Base-by-base conservation (phyloP, 2,888 invertebrate species). In the Napeogenes sylphis region DNA sequence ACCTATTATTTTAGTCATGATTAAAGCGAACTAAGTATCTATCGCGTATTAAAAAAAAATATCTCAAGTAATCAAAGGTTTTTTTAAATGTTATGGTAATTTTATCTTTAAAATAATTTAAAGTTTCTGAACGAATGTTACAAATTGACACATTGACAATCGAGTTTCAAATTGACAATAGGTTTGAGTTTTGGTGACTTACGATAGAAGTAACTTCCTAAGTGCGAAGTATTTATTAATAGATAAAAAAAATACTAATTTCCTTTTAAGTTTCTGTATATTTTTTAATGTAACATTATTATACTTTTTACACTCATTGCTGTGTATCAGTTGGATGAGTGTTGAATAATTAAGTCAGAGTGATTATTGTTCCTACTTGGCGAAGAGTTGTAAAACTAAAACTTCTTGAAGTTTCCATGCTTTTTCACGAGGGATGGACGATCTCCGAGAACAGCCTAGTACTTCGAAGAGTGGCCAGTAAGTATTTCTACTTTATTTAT, bases 391-490 rank as follows among this genome's bases (percentile, higher is more conserved):
- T 55, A 58, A 59, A 51, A 57, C 47, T 55, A 32, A 33, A 59
- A 57, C 45, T 84, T 83, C 76, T 78, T 84, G 77, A 84, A 82
- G 80, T 84, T 86, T 87, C 87, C 87, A 87, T 88, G 88, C 76
- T 82, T 80, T 78, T 68, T 75, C 77, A 67, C 79, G 73, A 76
- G 80, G 77, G 73, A 87, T 87, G 87, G 85, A 81, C 67, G 79
- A 79, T 75, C 77, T 75, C 71, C 73, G 67, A 70, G 75, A 74
- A 69, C 70, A 73, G 70, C 68, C 76, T 70, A 79, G 73, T 73
- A 76, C 77, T 68, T 73, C 83, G 68, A 75, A 79, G 71, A 69
- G 76, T 71, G 73, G 69, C 70, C 78, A 78, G 87, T 87, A 70
- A 87, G 87, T 73, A 64, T 6, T 46, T 57, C 53, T 8, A 13